Percentiles rank a stretch among this genome's conserved stretches.
phyloP scores from a whole-genome alignment of 1,140 invertebrate genomes.

The Leptestheria dahalacensis region DNA sequence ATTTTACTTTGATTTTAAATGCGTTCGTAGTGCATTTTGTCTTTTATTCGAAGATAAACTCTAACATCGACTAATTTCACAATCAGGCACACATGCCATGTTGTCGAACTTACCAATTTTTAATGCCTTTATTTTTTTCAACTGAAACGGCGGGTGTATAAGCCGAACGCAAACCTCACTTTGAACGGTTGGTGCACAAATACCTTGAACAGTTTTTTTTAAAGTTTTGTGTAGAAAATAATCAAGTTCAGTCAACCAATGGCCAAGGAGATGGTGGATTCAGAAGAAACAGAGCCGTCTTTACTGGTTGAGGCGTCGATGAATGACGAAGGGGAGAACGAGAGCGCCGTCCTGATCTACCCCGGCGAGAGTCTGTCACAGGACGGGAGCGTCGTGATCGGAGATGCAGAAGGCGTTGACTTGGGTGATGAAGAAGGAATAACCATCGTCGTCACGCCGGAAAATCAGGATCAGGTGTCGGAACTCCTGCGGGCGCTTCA shows the following conservation, averaged over 20 bases:
- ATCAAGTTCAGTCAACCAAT: too few relatives aligned
- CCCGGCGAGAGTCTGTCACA: not conserved
- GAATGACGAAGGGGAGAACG: not conserved
- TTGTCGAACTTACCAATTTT: not conserved
- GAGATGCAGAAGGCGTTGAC: not conserved
- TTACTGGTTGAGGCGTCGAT: not conserved
- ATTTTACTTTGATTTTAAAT: too few relatives aligned
- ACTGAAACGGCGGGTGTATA: not conserved
- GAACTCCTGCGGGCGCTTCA: conserved; percentile 10
- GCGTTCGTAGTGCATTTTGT: too few relatives aligned
- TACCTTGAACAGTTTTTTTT: not conserved
- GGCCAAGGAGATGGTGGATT: not conserved
- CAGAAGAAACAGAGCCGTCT: not conserved
- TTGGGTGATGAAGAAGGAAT: conserved; percentile 11
- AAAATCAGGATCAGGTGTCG: conserved; percentile 13
- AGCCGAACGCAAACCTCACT: too few relatives aligned
- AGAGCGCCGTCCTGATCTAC: not conserved
- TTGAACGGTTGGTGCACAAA: too few relatives aligned
- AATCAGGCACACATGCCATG: not conserved
- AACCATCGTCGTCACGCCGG: conserved; percentile 14
- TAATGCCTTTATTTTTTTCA: not conserved
- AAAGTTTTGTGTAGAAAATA: too few relatives aligned
- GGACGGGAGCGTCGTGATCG: not conserved
- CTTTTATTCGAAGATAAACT: too few relatives aligned
- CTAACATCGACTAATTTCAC: not conserved